Evolutionary conservation across 1,140 invertebrate species (phyloP).

Genomic region (Drosophila sechellia): DNA sequence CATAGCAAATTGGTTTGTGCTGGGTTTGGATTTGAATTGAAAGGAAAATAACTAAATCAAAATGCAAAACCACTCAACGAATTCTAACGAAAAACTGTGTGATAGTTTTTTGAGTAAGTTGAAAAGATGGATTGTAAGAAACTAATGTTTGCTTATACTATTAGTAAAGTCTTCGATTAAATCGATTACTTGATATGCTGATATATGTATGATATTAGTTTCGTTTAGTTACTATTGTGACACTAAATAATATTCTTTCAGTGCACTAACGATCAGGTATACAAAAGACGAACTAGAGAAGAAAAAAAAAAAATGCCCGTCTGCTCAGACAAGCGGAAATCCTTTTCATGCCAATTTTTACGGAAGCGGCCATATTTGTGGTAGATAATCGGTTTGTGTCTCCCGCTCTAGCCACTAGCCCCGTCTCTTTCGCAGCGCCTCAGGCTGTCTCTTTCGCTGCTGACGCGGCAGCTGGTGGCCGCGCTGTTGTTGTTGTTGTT

Average conservation of each 20-base stretch:
- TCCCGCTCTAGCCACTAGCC: conserved; percentile 4
- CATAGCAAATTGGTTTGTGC: conserved; percentile 39
- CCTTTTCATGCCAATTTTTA: conserved; percentile 63
- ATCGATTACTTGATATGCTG: no score
- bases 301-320: neutral
- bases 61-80: conserved; percentile 19
- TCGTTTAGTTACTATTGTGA: no score
- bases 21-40: conserved; percentile 20
- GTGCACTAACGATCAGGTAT: conserved; percentile 22
- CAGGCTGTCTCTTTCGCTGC: conserved; percentile 21
- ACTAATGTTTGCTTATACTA: no score
- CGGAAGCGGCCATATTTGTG: conserved; percentile 74
- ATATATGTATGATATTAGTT: no score
- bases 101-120: neutral
- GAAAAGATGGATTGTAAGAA: neutral
- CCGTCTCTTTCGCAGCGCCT: neutral
- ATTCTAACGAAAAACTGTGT: neutral
- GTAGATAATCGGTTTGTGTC: conserved; percentile 72
- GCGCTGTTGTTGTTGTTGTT: conserved; percentile 7
- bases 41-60: conserved; percentile 27
- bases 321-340: conserved; percentile 65
- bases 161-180: no score
- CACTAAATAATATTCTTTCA: neutral
- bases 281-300: neutral
- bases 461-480: conserved; percentile 47